A percentile compares a stretch with the other conserved stretches of the same genome.
Conservation (phyloP, 2,113 vertebrate species). For the Hassar affinis region DNA sequence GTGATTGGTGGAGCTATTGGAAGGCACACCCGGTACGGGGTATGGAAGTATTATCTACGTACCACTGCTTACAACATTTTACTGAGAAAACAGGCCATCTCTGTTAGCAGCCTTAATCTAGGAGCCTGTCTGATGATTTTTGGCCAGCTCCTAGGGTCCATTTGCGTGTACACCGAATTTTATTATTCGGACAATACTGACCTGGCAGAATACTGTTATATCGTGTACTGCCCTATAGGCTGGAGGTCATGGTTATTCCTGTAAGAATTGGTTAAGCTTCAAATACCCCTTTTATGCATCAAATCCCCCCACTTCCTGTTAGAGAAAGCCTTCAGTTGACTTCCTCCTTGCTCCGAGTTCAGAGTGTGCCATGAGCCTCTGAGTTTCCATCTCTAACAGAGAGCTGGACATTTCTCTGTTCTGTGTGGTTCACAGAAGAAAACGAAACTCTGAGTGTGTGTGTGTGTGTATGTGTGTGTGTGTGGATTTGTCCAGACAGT, state of each 20-base stretch:
- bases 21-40: neutral
- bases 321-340: neutral
- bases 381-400: neutral
- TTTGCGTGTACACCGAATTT: neutral
- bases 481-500: neutral
- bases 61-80: neutral
- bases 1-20: neutral
- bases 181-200: neutral
- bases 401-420: neutral
- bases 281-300: neutral
- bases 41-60: neutral
- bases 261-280: neutral
- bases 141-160: neutral
- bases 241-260: neutral
- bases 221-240: neutral
- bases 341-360: conserved; percentile 10
- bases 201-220: neutral
- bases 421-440: neutral
- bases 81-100: neutral
- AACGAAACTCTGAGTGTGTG: neutral
- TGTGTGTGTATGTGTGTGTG: neutral
- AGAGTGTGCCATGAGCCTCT: neutral
- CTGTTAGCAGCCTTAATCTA: neutral
- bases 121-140: neutral
- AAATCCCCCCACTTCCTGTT: neutral